Conservation (phyloP, 2,797 vertebrate species). For the Ctenochaetus hawaiiensis region DNA sequence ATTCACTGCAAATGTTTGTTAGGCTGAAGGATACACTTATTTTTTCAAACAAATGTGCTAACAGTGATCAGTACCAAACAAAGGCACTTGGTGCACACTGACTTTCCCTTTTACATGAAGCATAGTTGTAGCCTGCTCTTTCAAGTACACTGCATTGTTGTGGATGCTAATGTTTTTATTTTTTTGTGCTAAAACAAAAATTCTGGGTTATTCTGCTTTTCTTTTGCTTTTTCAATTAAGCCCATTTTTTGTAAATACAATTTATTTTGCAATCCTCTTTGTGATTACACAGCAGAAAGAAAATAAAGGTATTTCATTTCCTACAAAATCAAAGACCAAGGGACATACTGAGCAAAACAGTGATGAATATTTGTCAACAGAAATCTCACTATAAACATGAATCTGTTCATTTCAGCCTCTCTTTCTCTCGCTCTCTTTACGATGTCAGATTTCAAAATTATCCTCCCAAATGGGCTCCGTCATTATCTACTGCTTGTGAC, state of each 20-base stretch:
- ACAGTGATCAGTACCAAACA: conserved; percentile 2
- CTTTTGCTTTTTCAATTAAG: not conserved
- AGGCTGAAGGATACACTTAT: conserved; percentile 6
- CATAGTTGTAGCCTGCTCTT: not conserved
- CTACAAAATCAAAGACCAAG: conserved; percentile 28
- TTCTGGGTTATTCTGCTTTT: not conserved
- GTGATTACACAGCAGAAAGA: conserved; percentile 21
- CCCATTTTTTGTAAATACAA: conserved; percentile 6
- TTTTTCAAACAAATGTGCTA: not conserved
- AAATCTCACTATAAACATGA: conserved; percentile 48
- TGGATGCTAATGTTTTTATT: not conserved
- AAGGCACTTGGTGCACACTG: not conserved
- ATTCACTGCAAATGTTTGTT: conserved; percentile 7
- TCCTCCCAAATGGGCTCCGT: conserved; percentile 53
- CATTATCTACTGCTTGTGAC: conserved; percentile 68
- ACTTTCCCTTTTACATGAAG: conserved; percentile 15
- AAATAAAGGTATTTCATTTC: conserved; percentile 38
- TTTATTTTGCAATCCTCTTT: conserved; percentile 22
- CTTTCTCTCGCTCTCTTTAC: conserved; percentile 4
- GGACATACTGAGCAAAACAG: conserved; percentile 18
- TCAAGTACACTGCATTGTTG: not conserved
- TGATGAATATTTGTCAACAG: conserved; percentile 36
- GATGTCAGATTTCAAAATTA: conserved; percentile 59
- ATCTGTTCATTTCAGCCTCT: conserved; percentile 38
- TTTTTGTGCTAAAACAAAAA: not conserved